Evolutionary conservation across 2,113 vertebrate species (phyloP).

Genomic region (Chloroceryle aenea): DNA sequence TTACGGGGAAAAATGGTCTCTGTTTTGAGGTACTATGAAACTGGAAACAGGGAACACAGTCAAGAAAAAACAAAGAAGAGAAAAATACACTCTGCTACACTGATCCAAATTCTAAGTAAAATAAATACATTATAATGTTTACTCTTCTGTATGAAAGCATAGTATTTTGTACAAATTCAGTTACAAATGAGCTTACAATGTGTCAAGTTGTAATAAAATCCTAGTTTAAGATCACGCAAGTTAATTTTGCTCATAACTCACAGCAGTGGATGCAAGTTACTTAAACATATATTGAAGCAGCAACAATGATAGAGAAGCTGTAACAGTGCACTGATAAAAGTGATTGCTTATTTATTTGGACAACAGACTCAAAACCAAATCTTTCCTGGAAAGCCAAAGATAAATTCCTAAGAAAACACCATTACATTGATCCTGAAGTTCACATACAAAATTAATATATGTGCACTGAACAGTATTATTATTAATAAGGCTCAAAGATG

Average conservation of each 20-base stretch:
- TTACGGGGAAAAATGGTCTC: background rate
- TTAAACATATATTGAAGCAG: background rate
- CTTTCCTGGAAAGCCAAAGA: background rate
- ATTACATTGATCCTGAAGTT: background rate
- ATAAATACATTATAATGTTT: background rate
- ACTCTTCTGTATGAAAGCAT: background rate
- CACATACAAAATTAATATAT: background rate
- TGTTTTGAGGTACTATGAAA: slow-evolving; percentile 39
- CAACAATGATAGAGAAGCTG: background rate
- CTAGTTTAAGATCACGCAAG: slow-evolving; percentile 34
- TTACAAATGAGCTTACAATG: slow-evolving; percentile 31
- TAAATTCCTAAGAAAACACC: slow-evolving; percentile 25
- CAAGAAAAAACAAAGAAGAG: slow-evolving; percentile 11
- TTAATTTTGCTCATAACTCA: background rate
- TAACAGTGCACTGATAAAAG: background rate
- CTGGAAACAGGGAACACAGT: slow-evolving; percentile 7
- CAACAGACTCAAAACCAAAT: background rate
- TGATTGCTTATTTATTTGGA: background rate
- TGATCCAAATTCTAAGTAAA: background rate
- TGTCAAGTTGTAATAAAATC: slow-evolving; percentile 35
- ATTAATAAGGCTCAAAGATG: slow-evolving; percentile 1
- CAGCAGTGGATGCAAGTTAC: background rate
- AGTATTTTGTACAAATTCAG: background rate
- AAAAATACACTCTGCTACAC: background rate
- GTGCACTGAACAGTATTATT: slow-evolving; percentile 18